Percentiles rank a stretch among this genome's conserved stretches.
Conservation (phyloP, 92 coral and sea anemone species). For the Metridium senile region DNA sequence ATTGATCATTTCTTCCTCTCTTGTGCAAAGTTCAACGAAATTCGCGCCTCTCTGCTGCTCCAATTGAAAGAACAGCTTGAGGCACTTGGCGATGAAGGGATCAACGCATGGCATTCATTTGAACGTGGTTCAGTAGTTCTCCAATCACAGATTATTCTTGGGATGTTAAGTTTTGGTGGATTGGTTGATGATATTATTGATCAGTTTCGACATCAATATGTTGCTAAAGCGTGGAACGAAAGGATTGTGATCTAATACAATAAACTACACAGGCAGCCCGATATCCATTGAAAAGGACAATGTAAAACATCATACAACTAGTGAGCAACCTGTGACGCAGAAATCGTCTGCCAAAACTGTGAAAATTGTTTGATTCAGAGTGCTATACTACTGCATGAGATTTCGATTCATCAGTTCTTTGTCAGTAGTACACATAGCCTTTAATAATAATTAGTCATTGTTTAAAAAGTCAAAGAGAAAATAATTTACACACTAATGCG, state of each 20-base stretch:
- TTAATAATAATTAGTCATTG: too few species aligned
- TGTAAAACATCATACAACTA: too few species aligned
- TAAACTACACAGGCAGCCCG: neutral
- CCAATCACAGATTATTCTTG: conserved; percentile 73
- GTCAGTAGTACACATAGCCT: too few species aligned
- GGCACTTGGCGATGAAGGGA: conserved; percentile 79
- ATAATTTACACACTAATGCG: too few species aligned
- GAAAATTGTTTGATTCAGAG: too few species aligned
- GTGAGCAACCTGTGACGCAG: too few species aligned
- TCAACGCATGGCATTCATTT: conserved; percentile 75
- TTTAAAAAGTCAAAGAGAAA: too few species aligned
- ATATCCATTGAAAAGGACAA: too few species aligned
- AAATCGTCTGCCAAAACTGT: too few species aligned
- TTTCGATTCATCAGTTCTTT: too few species aligned
- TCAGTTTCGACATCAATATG: conserved; percentile 75
- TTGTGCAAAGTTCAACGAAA: conserved; percentile 75
- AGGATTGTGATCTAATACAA: conserved; percentile 67
- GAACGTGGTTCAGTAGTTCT: conserved; percentile 46
- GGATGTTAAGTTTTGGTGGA: conserved; percentile 75
- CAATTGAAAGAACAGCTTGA: conserved; percentile 69
- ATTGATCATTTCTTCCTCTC: conserved; percentile 81
- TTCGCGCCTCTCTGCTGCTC: conserved; percentile 57
- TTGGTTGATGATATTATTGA: conserved; percentile 74
- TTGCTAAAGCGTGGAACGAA: conserved; percentile 91
- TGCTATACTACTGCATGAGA: too few species aligned